Conservation (phyloP, 2,797 vertebrate species). For the Aulostomus chinensis region DNA sequence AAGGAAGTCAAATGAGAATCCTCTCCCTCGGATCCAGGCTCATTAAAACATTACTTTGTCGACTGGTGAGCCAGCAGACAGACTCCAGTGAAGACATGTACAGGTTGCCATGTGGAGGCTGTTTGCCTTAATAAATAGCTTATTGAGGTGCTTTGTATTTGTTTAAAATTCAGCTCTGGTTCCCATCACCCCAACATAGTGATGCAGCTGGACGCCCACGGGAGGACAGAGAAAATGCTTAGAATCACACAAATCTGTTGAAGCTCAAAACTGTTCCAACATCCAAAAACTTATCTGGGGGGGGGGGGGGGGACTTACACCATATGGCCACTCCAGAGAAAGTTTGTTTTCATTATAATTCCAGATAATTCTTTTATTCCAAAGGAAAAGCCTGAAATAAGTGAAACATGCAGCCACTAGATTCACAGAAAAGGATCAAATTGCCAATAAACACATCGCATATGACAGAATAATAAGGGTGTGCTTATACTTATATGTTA, state of each 20-base stretch:
- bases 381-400: no score
- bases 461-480: constrained; percentile 45
- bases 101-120: constrained; percentile 42
- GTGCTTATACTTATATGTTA: constrained; percentile 60
- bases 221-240: not conserved
- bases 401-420: no score
- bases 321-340: no score
- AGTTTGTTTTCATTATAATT: no score
- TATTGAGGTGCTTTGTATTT: constrained; percentile 25
- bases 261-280: no score
- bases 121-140: not conserved
- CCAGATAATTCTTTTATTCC: no score
- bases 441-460: constrained; percentile 28
- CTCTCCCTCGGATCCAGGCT: constrained; percentile 41
- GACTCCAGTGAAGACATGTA: constrained; percentile 26
- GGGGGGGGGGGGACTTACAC: no score
- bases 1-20: constrained; percentile 38
- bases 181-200: constrained; percentile 14
- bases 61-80: constrained; percentile 43
- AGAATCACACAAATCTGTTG: not conserved
- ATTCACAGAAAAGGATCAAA: not conserved
- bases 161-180: constrained; percentile 36
- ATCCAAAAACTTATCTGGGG: no score
- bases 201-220: constrained; percentile 16
- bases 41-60: constrained; percentile 65